These are phyloP conservation scores for Ceriagrion tenellum DNA, from an alignment of 2,888 invertebrate species.

Conservation along the genomic window DNA sequence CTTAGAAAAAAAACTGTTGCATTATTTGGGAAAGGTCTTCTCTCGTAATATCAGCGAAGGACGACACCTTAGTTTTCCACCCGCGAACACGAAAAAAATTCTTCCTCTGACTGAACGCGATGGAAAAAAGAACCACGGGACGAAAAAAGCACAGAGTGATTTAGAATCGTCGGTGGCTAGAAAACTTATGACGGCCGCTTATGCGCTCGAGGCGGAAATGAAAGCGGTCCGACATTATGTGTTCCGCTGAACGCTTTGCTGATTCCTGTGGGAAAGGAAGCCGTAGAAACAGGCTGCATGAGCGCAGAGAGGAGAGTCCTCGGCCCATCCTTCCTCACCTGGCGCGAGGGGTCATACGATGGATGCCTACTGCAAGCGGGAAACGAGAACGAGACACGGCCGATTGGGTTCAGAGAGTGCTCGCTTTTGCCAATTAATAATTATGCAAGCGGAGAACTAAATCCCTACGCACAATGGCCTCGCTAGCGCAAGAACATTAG, in stretches of 20 bases:
- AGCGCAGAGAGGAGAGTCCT: not conserved
- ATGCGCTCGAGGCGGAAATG: conserved; percentile 11
- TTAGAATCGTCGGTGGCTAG: not conserved
- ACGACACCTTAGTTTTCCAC: no score
- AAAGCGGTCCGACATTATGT: conserved; percentile 52
- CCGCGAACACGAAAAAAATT: no score
- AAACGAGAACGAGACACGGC: not conserved
- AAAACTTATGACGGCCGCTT: conserved; percentile 12
- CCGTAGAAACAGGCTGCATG: not conserved
- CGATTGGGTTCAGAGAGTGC: not conserved
- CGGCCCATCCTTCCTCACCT: not conserved
- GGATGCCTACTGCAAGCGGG: not conserved
- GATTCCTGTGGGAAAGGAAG: conserved; percentile 57
- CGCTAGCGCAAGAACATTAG: not conserved
- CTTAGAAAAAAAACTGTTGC: no score
- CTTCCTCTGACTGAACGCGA: not conserved
- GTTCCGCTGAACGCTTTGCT: conserved; percentile 52
- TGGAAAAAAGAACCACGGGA: not conserved
- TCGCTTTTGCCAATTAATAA: not conserved
- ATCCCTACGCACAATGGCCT: not conserved
- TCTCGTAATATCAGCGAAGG: no score
- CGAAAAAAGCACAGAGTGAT: not conserved
- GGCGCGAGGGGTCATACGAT: not conserved
- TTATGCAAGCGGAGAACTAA: not conserved
- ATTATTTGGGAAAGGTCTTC: no score